Percentiles rank a stretch among this genome's conserved stretches.
These are phyloP conservation scores for Drosophila serrata DNA, from an alignment of 1,140 invertebrate genomes.

Conservation along the genomic window DNA sequence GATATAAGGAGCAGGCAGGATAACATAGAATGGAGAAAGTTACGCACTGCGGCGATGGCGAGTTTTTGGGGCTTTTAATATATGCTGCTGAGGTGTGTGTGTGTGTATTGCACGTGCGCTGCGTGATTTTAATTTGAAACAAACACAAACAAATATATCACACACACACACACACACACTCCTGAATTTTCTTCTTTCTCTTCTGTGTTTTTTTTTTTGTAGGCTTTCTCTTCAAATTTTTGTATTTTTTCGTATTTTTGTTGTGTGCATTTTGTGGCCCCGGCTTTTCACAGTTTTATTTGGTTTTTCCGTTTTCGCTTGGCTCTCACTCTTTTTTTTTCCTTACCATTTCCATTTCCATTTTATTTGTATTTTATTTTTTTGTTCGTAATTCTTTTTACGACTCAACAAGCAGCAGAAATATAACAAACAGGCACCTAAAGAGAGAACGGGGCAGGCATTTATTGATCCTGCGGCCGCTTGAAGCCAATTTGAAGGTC, in stretches of 20 bases:
- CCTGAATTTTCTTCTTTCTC: constrained; percentile 17
- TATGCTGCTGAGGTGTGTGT: constrained; percentile 62
- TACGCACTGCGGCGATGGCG: constrained; percentile 74
- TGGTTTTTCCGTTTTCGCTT: constrained; percentile 45
- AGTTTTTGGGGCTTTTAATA: constrained; percentile 69
- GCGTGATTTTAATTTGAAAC: constrained; percentile 82
- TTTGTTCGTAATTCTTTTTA: constrained; percentile 77
- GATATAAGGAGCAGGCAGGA: constrained; percentile 1
- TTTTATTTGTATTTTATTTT: constrained; percentile 61
- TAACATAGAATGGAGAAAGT: constrained; percentile 51
- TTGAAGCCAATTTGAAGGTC: constrained; percentile 77
- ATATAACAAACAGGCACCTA: constrained; percentile 41
- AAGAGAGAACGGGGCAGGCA: constrained; percentile 18
- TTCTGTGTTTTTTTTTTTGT: constrained; percentile 17
- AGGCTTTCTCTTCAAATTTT: constrained; percentile 12
- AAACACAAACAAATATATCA: constrained; percentile 41
- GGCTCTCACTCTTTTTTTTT: neutral
- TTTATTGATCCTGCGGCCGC: constrained; percentile 74
- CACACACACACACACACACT: constrained; percentile 8
- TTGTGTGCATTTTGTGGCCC: constrained; percentile 45
- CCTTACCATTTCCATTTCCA: constrained; percentile 16
- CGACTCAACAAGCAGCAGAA: constrained; percentile 79
- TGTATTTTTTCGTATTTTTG: constrained; percentile 11
- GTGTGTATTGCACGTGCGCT: constrained; percentile 65
- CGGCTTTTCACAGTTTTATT: constrained; percentile 64